phyloP scores from a whole-genome alignment of 2,113 vertebrate species.

The Rhabdornis inornatus region DNA sequence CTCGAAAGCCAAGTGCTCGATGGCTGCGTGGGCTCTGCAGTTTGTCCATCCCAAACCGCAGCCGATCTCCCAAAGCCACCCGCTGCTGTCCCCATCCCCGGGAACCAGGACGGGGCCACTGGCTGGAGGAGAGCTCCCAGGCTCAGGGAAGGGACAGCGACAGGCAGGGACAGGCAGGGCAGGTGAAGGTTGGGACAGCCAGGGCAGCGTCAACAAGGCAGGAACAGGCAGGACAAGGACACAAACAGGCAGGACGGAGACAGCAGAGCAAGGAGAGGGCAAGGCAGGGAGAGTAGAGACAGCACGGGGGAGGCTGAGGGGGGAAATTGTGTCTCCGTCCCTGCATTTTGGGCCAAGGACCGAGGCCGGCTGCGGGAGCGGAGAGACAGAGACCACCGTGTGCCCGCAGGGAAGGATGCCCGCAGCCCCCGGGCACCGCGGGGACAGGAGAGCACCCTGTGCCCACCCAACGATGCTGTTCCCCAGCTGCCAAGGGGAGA shows the following conservation, averaged over 20 bases:
- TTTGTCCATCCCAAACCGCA: not conserved
- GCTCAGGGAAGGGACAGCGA: not conserved
- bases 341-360: not conserved
- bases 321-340: accelerated
- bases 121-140: not conserved
- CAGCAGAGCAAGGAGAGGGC: not conserved
- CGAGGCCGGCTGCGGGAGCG: not conserved
- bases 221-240: not conserved
- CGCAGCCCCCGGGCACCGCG: not conserved
- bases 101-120: accelerated
- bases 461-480: not conserved
- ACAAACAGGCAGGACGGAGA: not conserved
- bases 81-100: accelerated
- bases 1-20: accelerated
- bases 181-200: not conserved
- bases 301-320: accelerated
- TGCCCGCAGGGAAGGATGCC: not conserved
- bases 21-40: not conserved
- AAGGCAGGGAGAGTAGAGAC: not conserved
- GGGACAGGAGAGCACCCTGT: not conserved
- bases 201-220: not conserved
- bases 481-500: not conserved
- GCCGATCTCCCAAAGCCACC: accelerated
- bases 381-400: not conserved
- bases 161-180: not conserved